Evolutionary conservation across 2,113 vertebrate species (phyloP), one percentile per base, ranked within the genome.

Genomic region (Barbus barbus): DNA sequence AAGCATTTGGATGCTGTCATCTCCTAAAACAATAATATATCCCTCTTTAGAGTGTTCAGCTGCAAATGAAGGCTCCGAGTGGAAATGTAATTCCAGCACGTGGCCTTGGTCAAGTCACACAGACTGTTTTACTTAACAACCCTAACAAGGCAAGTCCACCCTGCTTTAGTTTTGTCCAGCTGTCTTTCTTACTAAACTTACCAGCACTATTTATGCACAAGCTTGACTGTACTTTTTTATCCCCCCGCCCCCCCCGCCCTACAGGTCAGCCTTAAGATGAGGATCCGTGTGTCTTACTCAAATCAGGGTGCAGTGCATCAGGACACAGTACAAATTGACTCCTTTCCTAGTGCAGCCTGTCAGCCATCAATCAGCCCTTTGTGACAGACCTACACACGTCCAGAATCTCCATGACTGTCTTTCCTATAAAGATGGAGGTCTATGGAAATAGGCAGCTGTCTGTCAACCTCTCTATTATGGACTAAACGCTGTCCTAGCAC

Each of bases 41-140:
- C 48, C 5, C 28, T 9, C 60, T 81, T 36, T 89, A 97, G 96
- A 95, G 93, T 87, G 93, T 97, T 88, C 95, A 96, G 91, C 91
- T 97, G 80, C 95, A 96, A 86, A 94, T 97, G 86, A 94, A 94
- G 83, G 95, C 95, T 82, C 96, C 96, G 65, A 97, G 95, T 84
- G 94, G 95, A 4, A 91, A 95, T 86, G 90, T 84, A 13, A 89
- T 96, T 84, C 93, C 93, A 81, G 95, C 95, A 24, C 88, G 76
- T 63, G 92, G 93, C 8, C 26, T 90, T 14, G 89, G 92, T 87
- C 92, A 93, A 2, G 83, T 96, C 67, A 97, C 94, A 44, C 96
- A 97, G 92, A 86, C 91, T 69, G 94, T 96, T 48, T 89, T 93
- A 56, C 93, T 97, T 81, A 90, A 93, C 91, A 96, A 96, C 87